A percentile compares a stretch with the other conserved stretches of the same genome.
Evolutionary conservation across 2,113 vertebrate species (phyloP).

Genomic region (Ahaetulla prasina): DNA sequence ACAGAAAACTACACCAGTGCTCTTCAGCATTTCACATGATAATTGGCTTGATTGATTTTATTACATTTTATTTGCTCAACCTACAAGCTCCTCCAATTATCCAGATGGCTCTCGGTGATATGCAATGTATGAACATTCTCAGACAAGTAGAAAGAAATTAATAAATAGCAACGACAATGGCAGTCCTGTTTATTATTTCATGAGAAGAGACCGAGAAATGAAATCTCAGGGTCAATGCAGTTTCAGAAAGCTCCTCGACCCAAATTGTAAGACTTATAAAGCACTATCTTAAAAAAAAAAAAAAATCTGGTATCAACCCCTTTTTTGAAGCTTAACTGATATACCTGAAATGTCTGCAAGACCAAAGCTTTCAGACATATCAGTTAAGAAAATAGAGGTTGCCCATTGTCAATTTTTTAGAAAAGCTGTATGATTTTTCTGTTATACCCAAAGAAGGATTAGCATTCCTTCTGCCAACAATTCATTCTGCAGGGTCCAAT

Average conservation of each 20-base stretch:
- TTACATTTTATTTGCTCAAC: background rate
- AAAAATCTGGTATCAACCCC: background rate
- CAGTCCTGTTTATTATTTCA: background rate
- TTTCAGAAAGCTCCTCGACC: background rate
- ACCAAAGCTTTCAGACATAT: background rate
- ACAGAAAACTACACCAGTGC: background rate
- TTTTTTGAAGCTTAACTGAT: background rate
- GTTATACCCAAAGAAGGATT: constrained; percentile 54
- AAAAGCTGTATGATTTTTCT: constrained; percentile 23
- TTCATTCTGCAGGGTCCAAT: constrained; percentile 42
- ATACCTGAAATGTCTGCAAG: background rate
- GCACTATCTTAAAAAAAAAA: no score
- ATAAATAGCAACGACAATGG: background rate
- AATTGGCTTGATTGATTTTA: background rate
- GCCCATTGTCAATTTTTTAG: background rate
- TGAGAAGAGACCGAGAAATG: background rate
- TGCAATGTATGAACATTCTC: background rate
- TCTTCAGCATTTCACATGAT: background rate
- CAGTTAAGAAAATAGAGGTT: constrained; percentile 13
- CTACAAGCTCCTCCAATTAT: background rate
- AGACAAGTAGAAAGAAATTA: background rate
- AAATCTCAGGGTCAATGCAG: background rate
- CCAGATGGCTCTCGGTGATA: background rate
- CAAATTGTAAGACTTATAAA: background rate
- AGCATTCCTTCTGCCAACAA: constrained; percentile 32